Evolutionary conservation across 1,140 invertebrate genomes (phyloP), one percentile per base, ranked within the genome.

Genomic region (Zaprionus capensis): DNA sequence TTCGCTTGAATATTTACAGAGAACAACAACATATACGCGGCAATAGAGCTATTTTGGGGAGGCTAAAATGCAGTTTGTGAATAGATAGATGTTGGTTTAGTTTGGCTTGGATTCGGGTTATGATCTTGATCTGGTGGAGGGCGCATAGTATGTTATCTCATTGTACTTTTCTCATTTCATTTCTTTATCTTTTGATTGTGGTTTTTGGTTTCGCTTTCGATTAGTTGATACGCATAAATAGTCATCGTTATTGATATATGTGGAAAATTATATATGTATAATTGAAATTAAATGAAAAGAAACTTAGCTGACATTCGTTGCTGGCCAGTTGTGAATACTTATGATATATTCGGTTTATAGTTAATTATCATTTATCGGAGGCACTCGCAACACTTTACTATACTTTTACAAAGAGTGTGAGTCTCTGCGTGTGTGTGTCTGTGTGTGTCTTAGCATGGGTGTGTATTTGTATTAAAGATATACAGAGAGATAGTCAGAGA

Each of bases 161-260:
- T 46, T 46, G 41, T 46, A 46, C 41, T 51, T 69, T 77, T 36
- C 55, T 36, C 17, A 24, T 24, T 61, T 68, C 26, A 41, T 69
- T 70, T 65, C 46, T 59, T 57, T 67, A 31, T 64, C 36, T 28
- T 51, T 49, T 49, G 17, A 51, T 51, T 24, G 17, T 51, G 46
- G 46, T 24, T 22, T 51, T 51, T 49, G 17, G 46, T 49, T 49
- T 22, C 46, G 7, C 28, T 31, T 71, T 70, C 61, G 77, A 76
- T 80, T 87, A 87, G 64, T 75, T 78, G 44, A 84, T 84, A 81
- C 78, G 78, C 79, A 86, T 83, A 92, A 92, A 92, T 92, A 92
- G 91, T 92, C 91, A 92, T 92, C 91, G 91, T 92, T 92, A 92
- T 92, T 92, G 91, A 92, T 92, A 92, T 83, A 91, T 91, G 87